A percentile compares a stretch with the other conserved stretches of the same genome.
phyloP scores from a whole-genome alignment of 2,797 vertebrate genomes.

The Sebastes dallii region DNA sequence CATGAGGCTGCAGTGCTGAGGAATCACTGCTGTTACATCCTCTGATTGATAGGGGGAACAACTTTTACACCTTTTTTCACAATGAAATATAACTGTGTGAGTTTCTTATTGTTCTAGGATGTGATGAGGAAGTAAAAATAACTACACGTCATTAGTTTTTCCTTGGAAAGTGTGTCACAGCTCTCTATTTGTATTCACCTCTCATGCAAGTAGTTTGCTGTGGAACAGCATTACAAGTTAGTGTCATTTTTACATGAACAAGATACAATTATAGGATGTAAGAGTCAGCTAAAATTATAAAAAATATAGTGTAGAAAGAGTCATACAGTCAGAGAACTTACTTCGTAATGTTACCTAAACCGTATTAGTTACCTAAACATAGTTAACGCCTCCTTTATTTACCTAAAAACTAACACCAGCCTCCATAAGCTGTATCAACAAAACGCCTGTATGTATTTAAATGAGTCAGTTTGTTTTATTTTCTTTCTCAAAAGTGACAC shows the following conservation, averaged over 20 bases:
- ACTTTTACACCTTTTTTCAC: too few relatives aligned
- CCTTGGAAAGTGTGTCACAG: not conserved
- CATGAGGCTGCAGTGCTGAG: conserved; percentile 32
- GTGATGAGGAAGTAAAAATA: conserved; percentile 33
- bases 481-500: not conserved
- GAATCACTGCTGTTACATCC: conserved; percentile 32
- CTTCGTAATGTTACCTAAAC: not conserved
- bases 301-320: not conserved
- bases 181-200: not conserved
- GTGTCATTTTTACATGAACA: not conserved
- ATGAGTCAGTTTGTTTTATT: not conserved
- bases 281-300: not conserved
- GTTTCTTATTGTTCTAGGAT: conserved; percentile 16
- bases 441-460: not conserved
- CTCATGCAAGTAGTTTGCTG: not conserved
- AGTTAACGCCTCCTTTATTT: not conserved
- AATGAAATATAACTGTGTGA: not conserved
- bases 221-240: not conserved
- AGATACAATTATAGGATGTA: not conserved
- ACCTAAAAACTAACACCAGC: not conserved
- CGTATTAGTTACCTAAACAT: not conserved
- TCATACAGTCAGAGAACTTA: not conserved
- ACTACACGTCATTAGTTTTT: conserved; percentile 21
- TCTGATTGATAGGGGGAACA: not conserved
- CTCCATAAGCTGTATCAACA: not conserved